Percentiles rank a stretch among this genome's conserved stretches.
These are phyloP conservation scores for Metopia argyrocephala DNA, from an alignment of 2,888 invertebrate species.

Conservation along the genomic window DNA sequence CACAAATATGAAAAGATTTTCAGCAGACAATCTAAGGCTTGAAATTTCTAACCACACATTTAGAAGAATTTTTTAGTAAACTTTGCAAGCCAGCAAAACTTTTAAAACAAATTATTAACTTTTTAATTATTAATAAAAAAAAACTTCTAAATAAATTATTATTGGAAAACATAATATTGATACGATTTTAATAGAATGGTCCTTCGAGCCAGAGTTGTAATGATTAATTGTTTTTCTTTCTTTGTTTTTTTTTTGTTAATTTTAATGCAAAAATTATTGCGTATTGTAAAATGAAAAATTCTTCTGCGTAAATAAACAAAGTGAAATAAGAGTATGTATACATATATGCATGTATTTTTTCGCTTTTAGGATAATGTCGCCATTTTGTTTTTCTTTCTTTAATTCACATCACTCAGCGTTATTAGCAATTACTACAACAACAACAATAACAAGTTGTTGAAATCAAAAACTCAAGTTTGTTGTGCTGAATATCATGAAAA, in stretches of 20 bases:
- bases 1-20: not conserved
- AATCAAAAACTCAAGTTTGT: constrained; percentile 51
- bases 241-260: not conserved
- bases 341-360: too few relatives aligned
- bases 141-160: not conserved
- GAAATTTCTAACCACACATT: too few relatives aligned
- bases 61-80: not conserved
- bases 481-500: constrained; percentile 48
- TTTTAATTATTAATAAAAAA: too few relatives aligned
- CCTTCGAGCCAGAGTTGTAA: not conserved
- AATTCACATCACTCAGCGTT: constrained; percentile 39
- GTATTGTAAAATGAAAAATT: not conserved
- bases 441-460: too few relatives aligned
- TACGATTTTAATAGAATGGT: not conserved
- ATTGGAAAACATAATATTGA: not conserved
- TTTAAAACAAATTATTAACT: too few relatives aligned
- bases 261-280: not conserved
- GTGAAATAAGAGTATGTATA: constrained; percentile 24
- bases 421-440: constrained; percentile 29
- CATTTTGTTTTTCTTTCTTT: constrained; percentile 43
- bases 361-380: constrained; percentile 33
- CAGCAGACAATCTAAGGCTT: not conserved
- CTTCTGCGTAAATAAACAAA: constrained; percentile 21
- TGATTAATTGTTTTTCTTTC: not conserved
- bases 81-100: not conserved